Evolutionary conservation across 2,113 vertebrate genomes (phyloP).

Genomic region (Raja brachyura): DNA sequence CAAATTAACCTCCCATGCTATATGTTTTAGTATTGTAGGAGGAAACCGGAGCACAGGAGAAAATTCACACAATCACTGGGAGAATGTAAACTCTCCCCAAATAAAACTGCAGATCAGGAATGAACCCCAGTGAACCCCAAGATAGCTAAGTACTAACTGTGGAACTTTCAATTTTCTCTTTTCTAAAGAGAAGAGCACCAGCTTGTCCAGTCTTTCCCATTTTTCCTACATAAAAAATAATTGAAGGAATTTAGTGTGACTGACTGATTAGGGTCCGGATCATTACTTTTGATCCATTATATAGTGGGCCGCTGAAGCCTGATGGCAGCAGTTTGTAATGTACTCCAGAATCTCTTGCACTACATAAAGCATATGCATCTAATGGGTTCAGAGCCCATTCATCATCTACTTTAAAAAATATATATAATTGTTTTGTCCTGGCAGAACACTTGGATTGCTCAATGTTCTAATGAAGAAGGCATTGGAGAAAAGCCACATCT

Average conservation of each 20-base stretch:
- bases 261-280: neutral
- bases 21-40: no score
- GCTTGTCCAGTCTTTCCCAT: neutral
- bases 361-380: neutral
- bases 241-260: neutral
- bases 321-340: neutral
- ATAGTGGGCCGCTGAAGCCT: neutral
- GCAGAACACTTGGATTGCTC: neutral
- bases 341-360: neutral
- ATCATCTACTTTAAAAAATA: neutral
- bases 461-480: neutral
- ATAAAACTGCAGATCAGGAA: no score
- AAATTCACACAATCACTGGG: no score
- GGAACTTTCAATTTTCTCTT: neutral
- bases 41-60: no score
- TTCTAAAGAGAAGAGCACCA: neutral
- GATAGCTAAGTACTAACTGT: no score
- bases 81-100: no score
- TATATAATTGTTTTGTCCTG: neutral
- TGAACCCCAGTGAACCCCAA: no score
- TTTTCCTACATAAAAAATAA: neutral
- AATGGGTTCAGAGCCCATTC: neutral
- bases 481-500: neutral
- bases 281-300: neutral
- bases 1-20: no score